Conservation (phyloP, 2,113 vertebrate species). For the Apodemus speciosus region DNA sequence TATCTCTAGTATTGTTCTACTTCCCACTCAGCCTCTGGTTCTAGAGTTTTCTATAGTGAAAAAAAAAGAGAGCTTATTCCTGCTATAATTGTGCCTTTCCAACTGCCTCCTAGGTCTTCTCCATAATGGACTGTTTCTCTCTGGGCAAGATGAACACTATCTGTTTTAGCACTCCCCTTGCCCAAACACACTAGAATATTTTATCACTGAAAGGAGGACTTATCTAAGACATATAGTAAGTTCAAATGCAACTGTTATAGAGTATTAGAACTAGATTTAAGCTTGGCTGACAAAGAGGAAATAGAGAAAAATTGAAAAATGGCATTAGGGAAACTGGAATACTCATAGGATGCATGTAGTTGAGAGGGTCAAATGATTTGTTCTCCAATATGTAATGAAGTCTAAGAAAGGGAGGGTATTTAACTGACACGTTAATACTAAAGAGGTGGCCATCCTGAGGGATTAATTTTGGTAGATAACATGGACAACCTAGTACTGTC, state of each 20-base stretch:
- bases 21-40: not conserved
- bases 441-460: accelerated
- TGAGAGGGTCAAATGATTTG: not conserved
- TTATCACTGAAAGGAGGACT: not conserved
- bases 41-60: not conserved
- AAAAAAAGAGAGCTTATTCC: not conserved
- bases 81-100: not conserved
- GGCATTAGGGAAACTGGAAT: not conserved
- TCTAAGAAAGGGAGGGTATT: accelerated
- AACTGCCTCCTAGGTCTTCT: not conserved
- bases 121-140: not conserved
- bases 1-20: not conserved
- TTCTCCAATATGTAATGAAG: accelerated
- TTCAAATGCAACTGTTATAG: not conserved
- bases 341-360: not conserved
- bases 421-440: accelerated
- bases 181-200: too few relatives aligned
- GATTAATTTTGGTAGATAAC: accelerated
- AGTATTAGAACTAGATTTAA: not conserved
- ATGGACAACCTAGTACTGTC: not conserved
- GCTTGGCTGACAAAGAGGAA: not conserved
- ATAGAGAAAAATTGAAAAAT: too few relatives aligned
- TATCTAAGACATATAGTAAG: not conserved
- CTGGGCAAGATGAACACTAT: not conserved
- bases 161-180: not conserved